A percentile compares a stretch with the other conserved stretches of the same genome.
Conservation (phyloP, 2,888 invertebrate genomes). For the Yponomeuta cagnagella region DNA sequence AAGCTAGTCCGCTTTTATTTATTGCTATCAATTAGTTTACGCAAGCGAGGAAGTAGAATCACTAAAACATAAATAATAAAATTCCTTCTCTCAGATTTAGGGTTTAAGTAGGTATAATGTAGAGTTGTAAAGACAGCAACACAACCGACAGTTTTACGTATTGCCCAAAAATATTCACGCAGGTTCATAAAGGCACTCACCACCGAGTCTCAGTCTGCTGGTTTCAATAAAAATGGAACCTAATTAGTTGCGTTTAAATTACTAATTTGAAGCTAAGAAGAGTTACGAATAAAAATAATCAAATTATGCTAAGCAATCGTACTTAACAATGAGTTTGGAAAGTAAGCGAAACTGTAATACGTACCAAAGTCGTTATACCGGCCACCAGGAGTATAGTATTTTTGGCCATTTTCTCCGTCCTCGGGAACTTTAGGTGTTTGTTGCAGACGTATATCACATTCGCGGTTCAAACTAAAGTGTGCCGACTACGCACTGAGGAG, state of each 20-base stretch:
- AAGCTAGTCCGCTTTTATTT: no score
- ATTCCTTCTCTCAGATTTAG: no score
- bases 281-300: neutral
- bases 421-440: neutral
- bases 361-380: conserved; percentile 9
- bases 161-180: no score
- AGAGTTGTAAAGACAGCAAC: no score
- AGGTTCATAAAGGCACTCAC: neutral
- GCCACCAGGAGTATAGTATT: conserved; percentile 8
- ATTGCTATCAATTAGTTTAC: no score
- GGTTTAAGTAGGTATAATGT: no score
- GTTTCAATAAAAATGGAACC: neutral
- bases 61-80: no score
- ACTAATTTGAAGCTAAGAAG: neutral
- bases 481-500: neutral
- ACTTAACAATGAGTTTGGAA: neutral
- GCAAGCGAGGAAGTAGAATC: no score
- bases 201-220: neutral
- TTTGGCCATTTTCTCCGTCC: conserved; percentile 8
- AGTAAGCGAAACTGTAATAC: neutral
- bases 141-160: no score
- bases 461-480: conserved; percentile 1
- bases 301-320: neutral
- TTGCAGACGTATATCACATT: neutral
- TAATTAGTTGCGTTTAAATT: neutral